Base-by-base conservation (phyloP, 2,113 vertebrate species). In the Erinaceus europaeus region DNA sequence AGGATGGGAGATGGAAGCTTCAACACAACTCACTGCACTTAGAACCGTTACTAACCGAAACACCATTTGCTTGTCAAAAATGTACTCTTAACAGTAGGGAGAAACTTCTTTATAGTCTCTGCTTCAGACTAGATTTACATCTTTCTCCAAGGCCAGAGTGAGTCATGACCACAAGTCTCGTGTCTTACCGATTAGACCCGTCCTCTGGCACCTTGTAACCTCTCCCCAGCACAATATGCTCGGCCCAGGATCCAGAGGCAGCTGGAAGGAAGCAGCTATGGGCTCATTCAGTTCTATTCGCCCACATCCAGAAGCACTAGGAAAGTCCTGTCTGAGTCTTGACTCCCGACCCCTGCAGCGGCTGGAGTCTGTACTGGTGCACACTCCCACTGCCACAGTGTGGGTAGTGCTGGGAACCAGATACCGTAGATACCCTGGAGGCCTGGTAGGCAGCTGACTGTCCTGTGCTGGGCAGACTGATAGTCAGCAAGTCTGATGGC, bases 321-420 rank as follows among this genome's bases (percentile, higher is more conserved):
- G 98, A 99, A 96, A 98, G 98, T 97, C 99, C 98, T 71, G 99
- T 99, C 94, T 99, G 98, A 97, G 99, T 99, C 98, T 98, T 97
- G 94, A 99, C 98, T 94, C 98, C 98, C 29, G 98, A 97, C 80
- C 98, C 98, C 96, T 98, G 98, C 59, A 98, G 97, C 14, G 98
- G 98, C 96, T 98, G 97, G 95, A 98, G 98, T 96, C 98, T 98
- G 97, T 99, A 99, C 95, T 98, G 98, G 86, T 97, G 96, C 93
- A 98, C 96, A 61, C 94, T 25, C 95, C 97, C 91, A 21, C 97
- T 96, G 92, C 97, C 98, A 1, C 98, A 97, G 95, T 98, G 98
- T 0, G 98, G 96, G 95, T 98, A 99, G 98, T 99, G 98, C 97
- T 99, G 97, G 89, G 97, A 96, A 96, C 93, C 97, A 90, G 98